Evolutionary conservation across 2,888 invertebrate genomes (phyloP), one percentile per base, ranked within the genome.

Genomic region (Cyclophora punctaria): DNA sequence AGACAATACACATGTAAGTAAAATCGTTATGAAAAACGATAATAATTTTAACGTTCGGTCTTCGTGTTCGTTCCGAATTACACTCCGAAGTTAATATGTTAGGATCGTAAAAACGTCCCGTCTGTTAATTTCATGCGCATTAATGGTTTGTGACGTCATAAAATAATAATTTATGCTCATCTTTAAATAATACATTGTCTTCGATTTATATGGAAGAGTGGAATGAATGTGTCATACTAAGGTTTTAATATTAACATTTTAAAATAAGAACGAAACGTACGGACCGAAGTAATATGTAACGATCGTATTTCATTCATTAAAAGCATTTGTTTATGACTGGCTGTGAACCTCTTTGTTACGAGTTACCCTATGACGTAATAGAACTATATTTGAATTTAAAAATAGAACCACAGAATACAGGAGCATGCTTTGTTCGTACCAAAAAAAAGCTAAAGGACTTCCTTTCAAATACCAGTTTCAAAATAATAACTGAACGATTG

Each of bases 381-480:
- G 66, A 71, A 71, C 48, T 59, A 62, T 48, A 46, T 63, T 70
- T 52, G 74, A 78, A 73, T 76, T 78, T 67, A 65, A 79, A 83
- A 80, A 84, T 82, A 81, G 81, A 78, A 20, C 20, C 20, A 20
- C 20, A 20, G 1, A 20, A 20, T 20, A 20, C 20, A 20, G 20
- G 20, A 80, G 73, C 59, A 52, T 67, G 70, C 82, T 81, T 84
- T 86, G 83, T 84, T 83, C 68, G 59, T 59, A 20, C 37, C 37
- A 68, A 75, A 73, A 71, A 72, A 71, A 72, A 67, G 68, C 71
- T 70, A 67, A 61, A 60, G 48, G 53, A 51, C 52, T 66, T 62
- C 56, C 49, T 56, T 56, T 64, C 59, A 51, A 63, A 66, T 56
- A 58, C 55, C 50, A 62, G 59, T 50, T 53, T 48, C 51, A 48